A percentile compares a stretch with the other conserved stretches of the same genome.
Conservation (phyloP, 2,797 vertebrate genomes). For the Acanthiza pusilla region DNA sequence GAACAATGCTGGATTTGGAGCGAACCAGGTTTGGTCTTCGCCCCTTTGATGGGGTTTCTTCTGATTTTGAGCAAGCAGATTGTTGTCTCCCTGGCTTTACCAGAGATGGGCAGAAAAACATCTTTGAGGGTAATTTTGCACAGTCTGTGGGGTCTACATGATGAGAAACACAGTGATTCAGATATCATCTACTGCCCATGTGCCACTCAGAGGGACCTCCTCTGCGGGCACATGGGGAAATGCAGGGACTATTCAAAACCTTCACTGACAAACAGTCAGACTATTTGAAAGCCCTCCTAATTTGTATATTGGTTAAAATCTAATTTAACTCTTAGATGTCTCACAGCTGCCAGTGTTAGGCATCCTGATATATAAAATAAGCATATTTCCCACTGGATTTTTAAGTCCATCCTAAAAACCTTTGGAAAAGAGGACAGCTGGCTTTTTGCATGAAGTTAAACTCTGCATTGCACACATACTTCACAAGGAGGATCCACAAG, state of each 20-base stretch:
- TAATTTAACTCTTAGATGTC: background rate
- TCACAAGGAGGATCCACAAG: background rate
- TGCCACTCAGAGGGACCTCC: background rate
- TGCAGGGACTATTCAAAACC: background rate
- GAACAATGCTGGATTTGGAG: background rate
- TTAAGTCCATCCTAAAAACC: background rate
- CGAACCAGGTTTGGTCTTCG: background rate
- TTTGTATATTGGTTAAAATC: background rate
- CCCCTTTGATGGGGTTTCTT: background rate
- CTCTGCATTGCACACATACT: background rate
- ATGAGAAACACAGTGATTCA: background rate
- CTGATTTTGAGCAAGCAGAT: background rate
- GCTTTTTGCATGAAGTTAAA: background rate
- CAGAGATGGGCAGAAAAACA: background rate
- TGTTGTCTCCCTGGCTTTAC: background rate
- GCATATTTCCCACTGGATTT: accelerated
- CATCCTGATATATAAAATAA: background rate
- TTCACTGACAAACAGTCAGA: background rate
- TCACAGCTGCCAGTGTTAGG: background rate
- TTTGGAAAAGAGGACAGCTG: background rate
- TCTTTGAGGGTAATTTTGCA: background rate
- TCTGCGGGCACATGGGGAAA: background rate
- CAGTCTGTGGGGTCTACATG: background rate
- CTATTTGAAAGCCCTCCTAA: background rate
- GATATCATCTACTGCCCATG: background rate